Percentiles rank a stretch among this genome's conserved stretches.
Conservation (phyloP, 2,797 vertebrate species). For the Lates japonicus region DNA sequence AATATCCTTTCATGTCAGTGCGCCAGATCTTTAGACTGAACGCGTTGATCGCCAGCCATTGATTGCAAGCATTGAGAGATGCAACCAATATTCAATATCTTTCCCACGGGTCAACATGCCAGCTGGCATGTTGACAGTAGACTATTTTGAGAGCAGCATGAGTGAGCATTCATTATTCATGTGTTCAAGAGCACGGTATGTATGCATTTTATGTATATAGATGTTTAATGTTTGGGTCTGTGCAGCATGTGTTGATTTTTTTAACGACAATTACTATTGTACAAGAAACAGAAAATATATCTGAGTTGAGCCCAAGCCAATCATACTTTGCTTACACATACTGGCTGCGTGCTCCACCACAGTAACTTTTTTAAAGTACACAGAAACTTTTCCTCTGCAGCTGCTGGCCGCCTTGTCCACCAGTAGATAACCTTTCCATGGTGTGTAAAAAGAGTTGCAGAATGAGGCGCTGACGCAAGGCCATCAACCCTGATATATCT, state of each 20-base stretch:
- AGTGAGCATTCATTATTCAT: constrained; percentile 78
- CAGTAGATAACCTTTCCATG: constrained; percentile 4
- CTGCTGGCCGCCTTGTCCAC: constrained; percentile 8
- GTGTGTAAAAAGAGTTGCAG: constrained; percentile 39
- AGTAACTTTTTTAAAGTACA: constrained; percentile 18
- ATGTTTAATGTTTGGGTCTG: constrained; percentile 33
- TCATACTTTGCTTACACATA: not conserved
- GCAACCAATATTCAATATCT: constrained; percentile 63
- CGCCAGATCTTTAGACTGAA: constrained; percentile 44
- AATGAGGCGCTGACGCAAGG: constrained; percentile 30
- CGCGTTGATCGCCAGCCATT: constrained; percentile 61
- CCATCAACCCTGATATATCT: constrained; percentile 28
- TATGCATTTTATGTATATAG: constrained; percentile 38
- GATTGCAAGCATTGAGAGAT: constrained; percentile 65
- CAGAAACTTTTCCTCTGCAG: not conserved
- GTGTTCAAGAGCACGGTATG: constrained; percentile 35
- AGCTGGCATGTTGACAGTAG: constrained; percentile 55
- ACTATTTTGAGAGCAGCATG: constrained; percentile 74
- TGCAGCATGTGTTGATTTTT: constrained; percentile 22
- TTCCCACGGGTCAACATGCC: constrained; percentile 43
- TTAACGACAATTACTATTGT: not conserved
- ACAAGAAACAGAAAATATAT: constrained; percentile 7
- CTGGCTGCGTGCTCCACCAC: not conserved
- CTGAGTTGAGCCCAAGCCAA: not conserved
- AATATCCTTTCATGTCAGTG: constrained; percentile 48